Conservation (phyloP, 1,140 invertebrate species). For the Caenorhabditis briggsae region DNA sequence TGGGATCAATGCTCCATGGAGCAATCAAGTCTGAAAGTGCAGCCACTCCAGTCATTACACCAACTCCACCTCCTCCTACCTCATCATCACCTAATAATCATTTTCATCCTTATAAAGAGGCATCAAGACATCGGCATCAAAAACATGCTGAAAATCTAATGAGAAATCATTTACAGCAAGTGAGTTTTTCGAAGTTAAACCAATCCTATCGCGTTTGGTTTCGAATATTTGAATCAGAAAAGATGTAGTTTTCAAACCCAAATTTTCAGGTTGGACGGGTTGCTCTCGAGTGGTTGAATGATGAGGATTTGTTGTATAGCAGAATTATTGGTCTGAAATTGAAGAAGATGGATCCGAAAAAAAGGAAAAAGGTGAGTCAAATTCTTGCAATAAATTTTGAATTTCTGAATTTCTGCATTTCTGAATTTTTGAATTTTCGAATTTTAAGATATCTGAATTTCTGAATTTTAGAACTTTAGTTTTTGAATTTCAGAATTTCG, state of each 20-base stretch:
- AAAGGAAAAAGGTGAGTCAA: slow-evolving; percentile 57
- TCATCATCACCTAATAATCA: background rate
- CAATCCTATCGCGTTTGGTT: too few species aligned
- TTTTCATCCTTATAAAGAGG: slow-evolving; percentile 42
- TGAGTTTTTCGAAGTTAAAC: background rate
- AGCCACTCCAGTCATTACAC: background rate
- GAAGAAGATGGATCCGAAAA: slow-evolving; percentile 61
- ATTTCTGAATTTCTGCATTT: background rate
- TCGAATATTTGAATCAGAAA: background rate
- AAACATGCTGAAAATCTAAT: slow-evolving; percentile 14
- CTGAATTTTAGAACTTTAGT: too few species aligned
- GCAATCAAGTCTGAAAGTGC: slow-evolving; percentile 29
- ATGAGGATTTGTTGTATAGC: slow-evolving; percentile 61
- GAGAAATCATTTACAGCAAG: slow-evolving; percentile 41
- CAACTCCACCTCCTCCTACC: slow-evolving; percentile 7
- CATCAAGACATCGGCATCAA: background rate
- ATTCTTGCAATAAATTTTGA: background rate
- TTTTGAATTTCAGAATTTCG: background rate
- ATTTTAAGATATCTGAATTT: too few species aligned
- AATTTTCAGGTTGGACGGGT: slow-evolving; percentile 27
- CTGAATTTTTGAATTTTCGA: background rate
- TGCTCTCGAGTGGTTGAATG: slow-evolving; percentile 60
- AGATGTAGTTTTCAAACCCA: too few species aligned
- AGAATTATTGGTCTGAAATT: slow-evolving; percentile 58
- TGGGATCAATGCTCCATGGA: slow-evolving; percentile 44